phyloP scores from a whole-genome alignment of 2,113 vertebrate species.

The Charadrius vociferus region DNA sequence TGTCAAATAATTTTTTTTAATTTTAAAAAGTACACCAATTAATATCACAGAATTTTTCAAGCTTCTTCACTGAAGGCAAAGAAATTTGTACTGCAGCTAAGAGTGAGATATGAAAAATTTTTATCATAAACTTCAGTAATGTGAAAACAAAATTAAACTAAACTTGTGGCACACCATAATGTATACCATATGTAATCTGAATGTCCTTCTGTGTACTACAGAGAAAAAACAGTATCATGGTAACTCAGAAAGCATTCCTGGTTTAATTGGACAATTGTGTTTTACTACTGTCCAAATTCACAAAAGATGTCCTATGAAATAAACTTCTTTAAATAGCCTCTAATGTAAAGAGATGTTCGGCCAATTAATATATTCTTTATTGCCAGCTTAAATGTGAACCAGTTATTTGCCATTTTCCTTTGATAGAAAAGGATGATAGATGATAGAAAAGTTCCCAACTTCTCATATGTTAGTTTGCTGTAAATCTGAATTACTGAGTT shows the following conservation, averaged over 20 bases:
- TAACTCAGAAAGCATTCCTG: background rate
- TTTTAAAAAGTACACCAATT: constrained; percentile 4
- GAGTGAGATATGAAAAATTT: background rate
- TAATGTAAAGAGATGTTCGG: background rate
- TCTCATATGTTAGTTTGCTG: background rate
- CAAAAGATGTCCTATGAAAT: background rate
- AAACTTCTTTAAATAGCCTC: background rate
- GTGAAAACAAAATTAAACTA: constrained; percentile 33
- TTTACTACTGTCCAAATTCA: background rate
- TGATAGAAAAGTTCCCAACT: background rate
- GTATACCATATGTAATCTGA: background rate
- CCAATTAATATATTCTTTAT: background rate
- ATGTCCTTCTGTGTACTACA: background rate
- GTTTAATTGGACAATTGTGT: background rate
- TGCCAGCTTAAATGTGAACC: background rate
- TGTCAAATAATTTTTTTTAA: constrained; percentile 21
- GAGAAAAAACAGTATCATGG: background rate
- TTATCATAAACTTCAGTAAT: background rate
- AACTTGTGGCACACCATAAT: background rate
- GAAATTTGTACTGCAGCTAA: background rate
- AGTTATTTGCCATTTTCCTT: background rate
- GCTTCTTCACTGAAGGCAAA: background rate
- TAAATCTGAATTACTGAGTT: background rate
- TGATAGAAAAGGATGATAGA: background rate
- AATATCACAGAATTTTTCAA: constrained; percentile 16